Conservation (phyloP, 2,888 invertebrate genomes). For the Polyommatus iphigenia region DNA sequence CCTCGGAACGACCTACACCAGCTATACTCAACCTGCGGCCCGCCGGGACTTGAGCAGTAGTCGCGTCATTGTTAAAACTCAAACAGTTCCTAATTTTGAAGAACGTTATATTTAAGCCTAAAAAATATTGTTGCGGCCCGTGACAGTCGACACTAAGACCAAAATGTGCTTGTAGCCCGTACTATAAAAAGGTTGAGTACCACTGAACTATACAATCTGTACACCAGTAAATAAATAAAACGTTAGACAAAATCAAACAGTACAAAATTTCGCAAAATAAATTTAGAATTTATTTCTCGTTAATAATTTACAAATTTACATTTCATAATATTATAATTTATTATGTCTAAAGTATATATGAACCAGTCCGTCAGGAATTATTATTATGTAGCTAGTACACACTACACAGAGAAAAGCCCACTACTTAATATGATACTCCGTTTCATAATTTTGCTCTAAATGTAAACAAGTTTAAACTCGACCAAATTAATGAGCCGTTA, state of each 20-base stretch:
- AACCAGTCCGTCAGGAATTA: neutral
- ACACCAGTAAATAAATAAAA: neutral
- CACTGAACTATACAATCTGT: neutral
- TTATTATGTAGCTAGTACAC: neutral
- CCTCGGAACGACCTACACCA: no score
- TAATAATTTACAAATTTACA: constrained; percentile 31
- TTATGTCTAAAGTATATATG: neutral
- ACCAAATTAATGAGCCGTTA: neutral
- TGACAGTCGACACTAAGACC: no score
- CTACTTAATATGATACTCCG: neutral
- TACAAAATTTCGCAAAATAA: constrained; percentile 23
- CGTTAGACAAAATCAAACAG: constrained; percentile 6
- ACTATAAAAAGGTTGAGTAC: no score
- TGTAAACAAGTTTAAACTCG: neutral
- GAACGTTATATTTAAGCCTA: no score
- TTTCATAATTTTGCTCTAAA: neutral
- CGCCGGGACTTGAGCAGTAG: no score
- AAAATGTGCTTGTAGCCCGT: no score
- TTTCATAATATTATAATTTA: constrained; percentile 8
- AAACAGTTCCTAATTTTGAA: no score
- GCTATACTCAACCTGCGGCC: no score
- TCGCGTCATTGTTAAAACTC: no score
- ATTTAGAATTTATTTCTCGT: constrained; percentile 28
- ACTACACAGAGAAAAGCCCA: neutral
- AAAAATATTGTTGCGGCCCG: no score